Conservation (phyloP, 1,140 invertebrate genomes). For the Doryteuthis pealeii region DNA sequence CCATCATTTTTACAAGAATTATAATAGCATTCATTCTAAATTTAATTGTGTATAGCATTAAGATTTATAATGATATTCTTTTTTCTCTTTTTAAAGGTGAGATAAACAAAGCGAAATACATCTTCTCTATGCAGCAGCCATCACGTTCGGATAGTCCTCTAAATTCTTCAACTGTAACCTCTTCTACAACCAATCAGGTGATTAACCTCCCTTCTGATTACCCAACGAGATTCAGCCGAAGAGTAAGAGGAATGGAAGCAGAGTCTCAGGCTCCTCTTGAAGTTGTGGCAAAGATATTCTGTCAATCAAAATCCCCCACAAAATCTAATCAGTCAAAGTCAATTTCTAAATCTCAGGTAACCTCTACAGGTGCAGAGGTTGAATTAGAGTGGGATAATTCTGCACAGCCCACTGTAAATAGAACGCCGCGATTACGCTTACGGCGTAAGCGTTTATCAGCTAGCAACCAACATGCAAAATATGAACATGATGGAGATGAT, state of each 20-base stretch:
- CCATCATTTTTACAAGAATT: no score
- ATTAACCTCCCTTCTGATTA: constrained; percentile 6
- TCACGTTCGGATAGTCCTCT: not conserved
- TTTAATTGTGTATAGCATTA: not conserved
- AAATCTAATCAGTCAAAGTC: not conserved
- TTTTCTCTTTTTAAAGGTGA: not conserved
- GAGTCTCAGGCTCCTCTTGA: constrained; percentile 33
- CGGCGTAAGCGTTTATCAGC: not conserved
- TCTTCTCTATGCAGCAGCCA: not conserved
- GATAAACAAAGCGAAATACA: not conserved
- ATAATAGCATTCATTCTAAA: no score
- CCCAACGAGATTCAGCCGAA: constrained; percentile 38
- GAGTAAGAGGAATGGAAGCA: constrained; percentile 40
- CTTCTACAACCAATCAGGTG: not conserved
- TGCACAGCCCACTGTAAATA: not conserved
- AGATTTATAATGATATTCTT: not conserved
- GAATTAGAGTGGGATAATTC: not conserved
- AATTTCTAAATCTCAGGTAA: constrained; percentile 5
- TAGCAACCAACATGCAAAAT: not conserved
- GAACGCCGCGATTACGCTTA: not conserved
- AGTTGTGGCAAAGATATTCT: constrained; percentile 4
- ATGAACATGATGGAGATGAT: constrained; percentile 12
- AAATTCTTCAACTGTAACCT: not conserved
- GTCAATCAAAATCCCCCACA: not conserved
- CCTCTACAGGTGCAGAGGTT: constrained; percentile 7